These are phyloP conservation scores for Rachycentron canadum DNA, from an alignment of 2,797 vertebrate species.

Conservation along the genomic window DNA sequence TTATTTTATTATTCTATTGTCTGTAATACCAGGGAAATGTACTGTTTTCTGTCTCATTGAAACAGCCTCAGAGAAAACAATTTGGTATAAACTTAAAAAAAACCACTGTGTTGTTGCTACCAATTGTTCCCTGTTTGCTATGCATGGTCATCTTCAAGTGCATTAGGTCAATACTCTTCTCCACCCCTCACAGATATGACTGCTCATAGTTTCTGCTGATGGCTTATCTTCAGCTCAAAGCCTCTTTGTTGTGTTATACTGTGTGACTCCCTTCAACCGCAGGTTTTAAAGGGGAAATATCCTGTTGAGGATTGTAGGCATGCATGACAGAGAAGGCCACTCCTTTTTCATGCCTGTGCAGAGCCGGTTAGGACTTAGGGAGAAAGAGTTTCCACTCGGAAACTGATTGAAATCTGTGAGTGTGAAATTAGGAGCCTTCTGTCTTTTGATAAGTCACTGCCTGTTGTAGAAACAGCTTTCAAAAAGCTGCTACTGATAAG, in stretches of 20 bases:
- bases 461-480: constrained; percentile 28
- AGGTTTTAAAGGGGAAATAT: constrained; percentile 61
- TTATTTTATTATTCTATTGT: constrained; percentile 3
- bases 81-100: constrained; percentile 1
- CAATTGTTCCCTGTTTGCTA: constrained; percentile 9
- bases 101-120: background rate
- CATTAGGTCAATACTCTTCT: constrained; percentile 1
- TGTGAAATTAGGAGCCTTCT: constrained; percentile 32
- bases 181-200: constrained; percentile 25
- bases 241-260: constrained; percentile 50
- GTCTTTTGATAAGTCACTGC: constrained; percentile 48
- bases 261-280: constrained; percentile 52
- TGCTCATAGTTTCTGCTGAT: constrained; percentile 32
- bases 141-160: background rate
- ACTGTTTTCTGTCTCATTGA: constrained; percentile 3
- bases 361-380: constrained; percentile 28
- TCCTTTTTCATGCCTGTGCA: constrained; percentile 47
- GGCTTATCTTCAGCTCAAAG: constrained; percentile 40
- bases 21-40: background rate
- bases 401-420: constrained; percentile 36
- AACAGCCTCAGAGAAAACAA: constrained; percentile 10
- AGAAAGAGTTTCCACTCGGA: constrained; percentile 29
- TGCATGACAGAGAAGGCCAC: constrained; percentile 53
- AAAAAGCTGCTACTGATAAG: constrained; percentile 52
- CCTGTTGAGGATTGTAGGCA: constrained; percentile 56